Conservation (phyloP, 1,140 invertebrate species). For the Rhopalosiphum padi region DNA sequence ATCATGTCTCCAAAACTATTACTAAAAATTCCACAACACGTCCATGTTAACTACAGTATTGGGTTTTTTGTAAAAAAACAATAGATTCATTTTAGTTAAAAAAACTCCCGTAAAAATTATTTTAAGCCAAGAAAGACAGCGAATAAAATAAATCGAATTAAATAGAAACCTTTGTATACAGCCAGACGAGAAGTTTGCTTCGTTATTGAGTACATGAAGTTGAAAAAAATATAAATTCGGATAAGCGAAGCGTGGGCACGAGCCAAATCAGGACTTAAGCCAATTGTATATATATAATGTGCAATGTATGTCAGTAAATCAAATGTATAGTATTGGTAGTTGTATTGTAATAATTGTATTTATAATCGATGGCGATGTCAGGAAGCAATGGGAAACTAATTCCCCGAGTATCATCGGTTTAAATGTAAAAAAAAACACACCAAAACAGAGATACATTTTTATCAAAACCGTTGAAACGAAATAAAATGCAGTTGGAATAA, state of each 20-base stretch:
- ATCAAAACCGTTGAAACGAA: background rate
- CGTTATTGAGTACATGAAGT: background rate
- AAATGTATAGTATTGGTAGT: background rate
- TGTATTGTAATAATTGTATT: background rate
- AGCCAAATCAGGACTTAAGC: background rate
- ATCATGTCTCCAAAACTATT: too few species aligned
- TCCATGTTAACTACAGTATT: background rate
- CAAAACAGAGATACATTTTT: background rate
- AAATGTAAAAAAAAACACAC: background rate
- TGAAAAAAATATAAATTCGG: background rate
- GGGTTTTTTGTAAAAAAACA: background rate
- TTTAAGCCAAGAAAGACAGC: background rate
- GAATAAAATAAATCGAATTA: background rate
- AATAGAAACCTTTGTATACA: too few species aligned
- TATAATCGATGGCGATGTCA: background rate
- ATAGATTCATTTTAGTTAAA: background rate
- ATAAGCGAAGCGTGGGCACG: background rate
- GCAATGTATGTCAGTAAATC: background rate
- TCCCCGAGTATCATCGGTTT: background rate
- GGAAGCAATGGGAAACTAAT: background rate
- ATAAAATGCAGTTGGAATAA: background rate
- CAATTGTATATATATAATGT: constrained; percentile 2
- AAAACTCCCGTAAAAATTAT: background rate
- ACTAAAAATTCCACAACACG: too few species aligned
- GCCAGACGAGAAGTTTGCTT: background rate